Evolutionary conservation across 2,113 vertebrate species (phyloP).

Genomic region (Uria aalge): DNA sequence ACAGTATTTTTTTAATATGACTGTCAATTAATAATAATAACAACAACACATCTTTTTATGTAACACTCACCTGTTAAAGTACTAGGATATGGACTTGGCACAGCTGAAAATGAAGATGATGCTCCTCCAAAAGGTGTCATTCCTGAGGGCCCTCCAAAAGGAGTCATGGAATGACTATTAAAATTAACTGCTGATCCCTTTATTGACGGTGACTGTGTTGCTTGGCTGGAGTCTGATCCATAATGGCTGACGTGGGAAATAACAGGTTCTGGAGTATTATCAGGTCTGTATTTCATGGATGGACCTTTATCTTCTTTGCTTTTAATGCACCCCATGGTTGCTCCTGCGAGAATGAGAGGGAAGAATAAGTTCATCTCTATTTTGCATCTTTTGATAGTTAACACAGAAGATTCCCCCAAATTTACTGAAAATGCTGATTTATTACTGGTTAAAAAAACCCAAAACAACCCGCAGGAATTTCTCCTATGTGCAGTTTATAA

Average conservation of each 20-base stretch:
- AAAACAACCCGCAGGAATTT: not conserved
- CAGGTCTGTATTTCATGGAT: conserved; percentile 85
- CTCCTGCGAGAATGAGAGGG: conserved; percentile 59
- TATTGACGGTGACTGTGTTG: conserved; percentile 74
- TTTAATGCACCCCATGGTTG: conserved; percentile 92
- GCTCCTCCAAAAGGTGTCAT: conserved; percentile 92
- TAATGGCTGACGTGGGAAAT: conserved; percentile 80
- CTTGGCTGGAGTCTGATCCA: conserved; percentile 85
- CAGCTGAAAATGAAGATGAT: conserved; percentile 85
- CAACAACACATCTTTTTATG: not conserved
- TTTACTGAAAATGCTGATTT: not conserved
- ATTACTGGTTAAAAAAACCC: not conserved
- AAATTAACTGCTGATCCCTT: conserved; percentile 80
- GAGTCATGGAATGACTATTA: conserved; percentile 85
- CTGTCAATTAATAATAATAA: not conserved
- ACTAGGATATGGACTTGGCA: conserved; percentile 86
- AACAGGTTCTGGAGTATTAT: conserved; percentile 78
- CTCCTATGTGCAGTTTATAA: not conserved
- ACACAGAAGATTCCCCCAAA: not conserved
- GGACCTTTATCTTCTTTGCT: conserved; percentile 94
- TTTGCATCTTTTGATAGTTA: not conserved
- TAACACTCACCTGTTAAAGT: conserved; percentile 83
- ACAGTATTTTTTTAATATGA: not conserved
- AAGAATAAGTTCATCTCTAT: not conserved
- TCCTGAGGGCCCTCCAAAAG: conserved; percentile 87